Evolutionary conservation across 2,797 vertebrate genomes (phyloP).

Genomic region (Mastacembelus armatus): DNA sequence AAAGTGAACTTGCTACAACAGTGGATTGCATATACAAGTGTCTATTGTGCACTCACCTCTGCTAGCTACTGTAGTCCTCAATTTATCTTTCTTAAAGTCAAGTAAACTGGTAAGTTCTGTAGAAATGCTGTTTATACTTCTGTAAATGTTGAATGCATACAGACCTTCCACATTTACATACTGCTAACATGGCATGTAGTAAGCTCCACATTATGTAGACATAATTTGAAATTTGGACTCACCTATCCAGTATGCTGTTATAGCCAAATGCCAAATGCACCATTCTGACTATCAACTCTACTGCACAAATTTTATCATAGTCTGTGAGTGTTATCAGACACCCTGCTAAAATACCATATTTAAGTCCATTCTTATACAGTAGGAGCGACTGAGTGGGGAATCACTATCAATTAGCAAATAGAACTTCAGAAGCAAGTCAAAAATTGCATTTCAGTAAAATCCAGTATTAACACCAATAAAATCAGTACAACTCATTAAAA

Average conservation of each 20-base stretch:
- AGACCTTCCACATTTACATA: neutral
- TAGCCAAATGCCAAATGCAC: neutral
- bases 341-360: neutral
- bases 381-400: neutral
- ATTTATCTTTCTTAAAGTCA: no score
- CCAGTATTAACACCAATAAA: neutral
- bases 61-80: no score
- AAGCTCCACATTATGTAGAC: neutral
- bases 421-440: no score
- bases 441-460: no score
- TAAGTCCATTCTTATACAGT: no score
- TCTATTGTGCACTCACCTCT: no score
- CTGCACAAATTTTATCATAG: no score
- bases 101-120: neutral
- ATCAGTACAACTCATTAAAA: neutral
- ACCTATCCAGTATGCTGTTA: neutral
- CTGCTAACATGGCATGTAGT: neutral
- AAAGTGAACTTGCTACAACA: no score
- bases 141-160: neutral
- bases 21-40: no score
- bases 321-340: neutral
- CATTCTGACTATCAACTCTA: no score
- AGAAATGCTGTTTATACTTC: neutral
- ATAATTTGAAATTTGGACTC: neutral
- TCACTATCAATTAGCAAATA: no score